A percentile compares a stretch with the other conserved stretches of the same genome.
These are phyloP conservation scores for Calephelis nemesis DNA, from an alignment of 1,140 invertebrate genomes.

Conservation along the genomic window DNA sequence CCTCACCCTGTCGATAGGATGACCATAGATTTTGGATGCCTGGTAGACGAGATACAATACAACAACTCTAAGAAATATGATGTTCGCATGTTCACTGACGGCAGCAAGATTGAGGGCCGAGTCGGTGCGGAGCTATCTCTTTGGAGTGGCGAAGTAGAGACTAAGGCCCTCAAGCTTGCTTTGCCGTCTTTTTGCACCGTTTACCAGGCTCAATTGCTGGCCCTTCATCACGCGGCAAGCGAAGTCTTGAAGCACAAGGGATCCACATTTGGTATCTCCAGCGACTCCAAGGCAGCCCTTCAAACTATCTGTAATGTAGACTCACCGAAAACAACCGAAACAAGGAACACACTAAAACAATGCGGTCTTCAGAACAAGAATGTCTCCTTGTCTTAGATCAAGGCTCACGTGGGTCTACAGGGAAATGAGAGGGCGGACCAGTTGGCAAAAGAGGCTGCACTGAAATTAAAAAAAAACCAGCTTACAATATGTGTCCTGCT, in stretches of 20 bases:
- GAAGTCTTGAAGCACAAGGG: not conserved
- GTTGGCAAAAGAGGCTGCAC: slow-evolving; percentile 17
- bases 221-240: not conserved
- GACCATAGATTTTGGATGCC: not conserved
- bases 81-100: no score
- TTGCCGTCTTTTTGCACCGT: not conserved
- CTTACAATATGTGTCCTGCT: no score
- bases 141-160: slow-evolving; percentile 20
- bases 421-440: slow-evolving; percentile 29
- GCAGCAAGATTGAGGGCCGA: no score
- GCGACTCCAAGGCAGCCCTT: no score
- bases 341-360: no score
- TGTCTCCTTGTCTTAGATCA: slow-evolving; percentile 21
- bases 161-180: no score
- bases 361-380: no score
- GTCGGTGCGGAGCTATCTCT: slow-evolving; percentile 12
- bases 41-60: not conserved
- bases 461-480: no score
- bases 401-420: slow-evolving; percentile 21
- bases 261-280: not conserved
- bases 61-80: no score
- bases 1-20: no score
- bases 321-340: no score
- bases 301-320: no score
- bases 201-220: slow-evolving; percentile 20